Conservation (phyloP, 2,797 vertebrate species). For the Oryzias dopingdopingensis region DNA sequence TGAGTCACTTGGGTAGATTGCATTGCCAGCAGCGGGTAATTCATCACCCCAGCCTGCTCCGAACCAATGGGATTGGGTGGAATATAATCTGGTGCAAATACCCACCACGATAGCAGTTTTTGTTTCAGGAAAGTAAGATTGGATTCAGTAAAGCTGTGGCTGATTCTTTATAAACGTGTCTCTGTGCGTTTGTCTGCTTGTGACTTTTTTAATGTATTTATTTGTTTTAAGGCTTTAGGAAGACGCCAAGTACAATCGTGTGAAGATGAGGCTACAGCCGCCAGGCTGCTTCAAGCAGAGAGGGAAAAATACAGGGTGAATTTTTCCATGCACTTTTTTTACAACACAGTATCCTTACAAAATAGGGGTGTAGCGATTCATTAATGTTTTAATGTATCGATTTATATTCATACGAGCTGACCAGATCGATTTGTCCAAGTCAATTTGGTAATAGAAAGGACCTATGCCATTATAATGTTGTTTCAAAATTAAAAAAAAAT, state of each 20-base stretch:
- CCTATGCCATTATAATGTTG: too few relatives aligned
- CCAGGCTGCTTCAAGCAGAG: conserved; percentile 81
- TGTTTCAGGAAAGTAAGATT: conserved; percentile 34
- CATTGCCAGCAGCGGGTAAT: conserved; percentile 69
- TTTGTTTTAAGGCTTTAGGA: conserved; percentile 75
- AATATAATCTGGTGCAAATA: conserved; percentile 57
- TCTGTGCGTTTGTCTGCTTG: not conserved
- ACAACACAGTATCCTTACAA: too few relatives aligned
- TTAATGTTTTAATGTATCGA: too few relatives aligned
- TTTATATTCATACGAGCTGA: too few relatives aligned
- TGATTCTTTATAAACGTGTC: conserved; percentile 15
- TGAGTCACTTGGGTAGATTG: conserved; percentile 74
- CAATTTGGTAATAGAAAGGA: too few relatives aligned
- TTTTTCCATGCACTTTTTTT: not conserved
- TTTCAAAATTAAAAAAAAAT: too few relatives aligned
- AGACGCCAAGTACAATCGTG: conserved; percentile 73
- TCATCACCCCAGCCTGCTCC: conserved; percentile 60
- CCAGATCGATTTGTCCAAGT: too few relatives aligned
- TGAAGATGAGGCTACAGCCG: conserved; percentile 76
- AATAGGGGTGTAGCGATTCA: too few relatives aligned
- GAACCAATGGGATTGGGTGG: conserved; percentile 56
- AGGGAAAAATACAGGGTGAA: conserved; percentile 82
- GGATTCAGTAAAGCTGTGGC: conserved; percentile 35
- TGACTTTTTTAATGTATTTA: conserved; percentile 16
- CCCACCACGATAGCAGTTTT: conserved; percentile 36